phyloP scores from a whole-genome alignment of 1,140 invertebrate species.

The Meloidogyne floridensis region DNA sequence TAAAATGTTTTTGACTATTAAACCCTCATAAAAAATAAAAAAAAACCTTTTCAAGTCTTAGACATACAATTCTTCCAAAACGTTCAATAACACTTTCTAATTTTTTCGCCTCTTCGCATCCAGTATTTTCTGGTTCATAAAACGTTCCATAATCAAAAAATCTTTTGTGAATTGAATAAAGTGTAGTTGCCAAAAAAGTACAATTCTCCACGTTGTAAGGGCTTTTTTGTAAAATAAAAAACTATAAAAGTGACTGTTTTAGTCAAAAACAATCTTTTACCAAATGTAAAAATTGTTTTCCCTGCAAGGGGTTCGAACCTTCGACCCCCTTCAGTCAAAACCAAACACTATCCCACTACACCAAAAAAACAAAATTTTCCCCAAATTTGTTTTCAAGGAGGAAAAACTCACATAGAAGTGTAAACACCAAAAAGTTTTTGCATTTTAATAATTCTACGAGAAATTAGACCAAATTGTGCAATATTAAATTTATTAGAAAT shows the following conservation, averaged over 20 bases:
- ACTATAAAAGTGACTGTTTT: neutral
- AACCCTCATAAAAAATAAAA: neutral
- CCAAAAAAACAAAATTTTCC: neutral
- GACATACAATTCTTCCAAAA: constrained; percentile 19
- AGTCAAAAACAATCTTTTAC: neutral
- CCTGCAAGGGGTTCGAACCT: neutral
- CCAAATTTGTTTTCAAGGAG: no score
- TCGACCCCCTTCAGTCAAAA: neutral
- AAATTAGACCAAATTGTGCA: constrained; percentile 26
- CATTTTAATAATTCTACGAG: constrained; percentile 29
- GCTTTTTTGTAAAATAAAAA: constrained; percentile 19
- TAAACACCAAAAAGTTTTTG: constrained; percentile 21
- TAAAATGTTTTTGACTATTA: no score
- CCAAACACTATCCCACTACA: no score
- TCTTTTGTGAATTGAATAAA: constrained; percentile 33
- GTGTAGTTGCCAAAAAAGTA: constrained; percentile 28
- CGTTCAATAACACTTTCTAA: constrained; percentile 18
- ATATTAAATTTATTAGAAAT: constrained; percentile 11
- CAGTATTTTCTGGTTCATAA: neutral
- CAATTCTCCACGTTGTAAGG: constrained; percentile 29
- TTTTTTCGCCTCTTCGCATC: neutral
- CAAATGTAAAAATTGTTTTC: neutral
- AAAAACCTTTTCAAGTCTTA: constrained; percentile 21
- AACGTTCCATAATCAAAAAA: constrained; percentile 33
- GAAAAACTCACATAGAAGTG: constrained; percentile 29